Evolutionary conservation across 2,888 invertebrate genomes (phyloP).

Genomic region (Theretra japonica): DNA sequence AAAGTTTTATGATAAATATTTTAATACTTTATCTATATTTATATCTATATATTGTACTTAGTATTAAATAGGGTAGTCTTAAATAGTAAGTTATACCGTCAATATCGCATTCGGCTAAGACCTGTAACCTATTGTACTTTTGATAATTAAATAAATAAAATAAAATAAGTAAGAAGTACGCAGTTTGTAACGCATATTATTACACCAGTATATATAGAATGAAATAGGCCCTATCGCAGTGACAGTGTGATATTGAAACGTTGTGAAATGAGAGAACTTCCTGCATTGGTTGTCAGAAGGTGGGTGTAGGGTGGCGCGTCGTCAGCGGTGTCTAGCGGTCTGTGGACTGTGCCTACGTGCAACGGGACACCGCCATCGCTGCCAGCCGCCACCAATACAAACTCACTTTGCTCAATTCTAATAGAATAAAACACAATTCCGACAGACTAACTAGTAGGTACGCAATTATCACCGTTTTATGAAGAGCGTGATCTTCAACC

Average conservation of each 20-base stretch:
- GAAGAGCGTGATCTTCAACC: neutral
- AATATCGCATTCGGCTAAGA: too few species aligned
- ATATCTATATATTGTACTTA: too few species aligned
- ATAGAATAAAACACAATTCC: neutral
- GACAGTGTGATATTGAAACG: slow-evolving; percentile 37
- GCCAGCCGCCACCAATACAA: neutral
- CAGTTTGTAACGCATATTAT: neutral
- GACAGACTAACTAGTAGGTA: too few species aligned
- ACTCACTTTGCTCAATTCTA: neutral
- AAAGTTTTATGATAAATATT: too few species aligned
- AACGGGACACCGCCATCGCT: slow-evolving; percentile 66
- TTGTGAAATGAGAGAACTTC: slow-evolving; percentile 60
- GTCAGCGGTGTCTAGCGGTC: slow-evolving; percentile 41
- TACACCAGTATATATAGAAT: slow-evolving; percentile 14
- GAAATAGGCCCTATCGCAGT: slow-evolving; percentile 28
- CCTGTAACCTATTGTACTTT: too few species aligned
- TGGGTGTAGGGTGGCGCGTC: slow-evolving; percentile 51
- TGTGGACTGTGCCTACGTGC: slow-evolving; percentile 46
- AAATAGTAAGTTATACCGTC: too few species aligned
- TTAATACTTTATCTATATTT: too few species aligned
- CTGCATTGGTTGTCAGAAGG: slow-evolving; percentile 46
- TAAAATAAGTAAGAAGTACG: neutral
- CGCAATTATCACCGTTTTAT: neutral
- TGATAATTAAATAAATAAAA: too few species aligned
- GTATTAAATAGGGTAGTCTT: too few species aligned